Percentiles rank a stretch among this genome's conserved stretches.
These are phyloP conservation scores for Hiodon alosoides DNA, from an alignment of 2,113 vertebrate species.

Conservation along the genomic window DNA sequence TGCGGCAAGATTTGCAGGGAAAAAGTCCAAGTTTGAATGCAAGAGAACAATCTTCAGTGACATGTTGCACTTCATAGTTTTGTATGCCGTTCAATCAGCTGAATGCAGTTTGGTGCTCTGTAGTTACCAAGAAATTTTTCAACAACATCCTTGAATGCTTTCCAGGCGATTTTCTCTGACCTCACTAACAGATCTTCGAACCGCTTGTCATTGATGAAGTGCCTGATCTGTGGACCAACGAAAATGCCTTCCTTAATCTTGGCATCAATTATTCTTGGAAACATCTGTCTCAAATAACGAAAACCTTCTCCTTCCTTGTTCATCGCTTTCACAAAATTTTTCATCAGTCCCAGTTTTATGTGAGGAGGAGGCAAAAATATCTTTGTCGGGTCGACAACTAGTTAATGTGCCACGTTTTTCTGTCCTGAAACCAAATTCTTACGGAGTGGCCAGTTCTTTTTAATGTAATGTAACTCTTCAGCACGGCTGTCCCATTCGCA, in stretches of 20 bases:
- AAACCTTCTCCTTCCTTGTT: not conserved
- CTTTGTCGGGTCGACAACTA: not conserved
- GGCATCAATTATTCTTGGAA: conserved; percentile 10
- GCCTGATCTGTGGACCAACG: not conserved
- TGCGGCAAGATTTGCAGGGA: conserved; percentile 10
- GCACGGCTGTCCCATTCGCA: not conserved
- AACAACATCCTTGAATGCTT: not conserved
- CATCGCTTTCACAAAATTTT: conserved; percentile 6
- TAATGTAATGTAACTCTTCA: not conserved
- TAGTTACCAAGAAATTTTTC: not conserved
- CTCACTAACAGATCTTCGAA: not conserved
- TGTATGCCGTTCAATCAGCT: not conserved
- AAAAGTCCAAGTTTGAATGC: not conserved
- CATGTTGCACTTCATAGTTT: conserved; percentile 11
- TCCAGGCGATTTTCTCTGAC: not conserved
- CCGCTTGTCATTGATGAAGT: not conserved
- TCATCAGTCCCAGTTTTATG: not conserved
- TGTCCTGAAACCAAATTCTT: not conserved
- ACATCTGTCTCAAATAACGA: not conserved
- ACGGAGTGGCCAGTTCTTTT: not conserved
- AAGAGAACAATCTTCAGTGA: conserved; percentile 7
- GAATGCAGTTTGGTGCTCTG: not conserved
- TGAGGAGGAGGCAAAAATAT: conserved; percentile 5
- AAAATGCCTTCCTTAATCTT: conserved; percentile 15
- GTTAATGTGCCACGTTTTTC: not conserved